These are phyloP conservation scores for Lophius piscatorius DNA, from an alignment of 2,113 vertebrate genomes.

Conservation along the genomic window DNA sequence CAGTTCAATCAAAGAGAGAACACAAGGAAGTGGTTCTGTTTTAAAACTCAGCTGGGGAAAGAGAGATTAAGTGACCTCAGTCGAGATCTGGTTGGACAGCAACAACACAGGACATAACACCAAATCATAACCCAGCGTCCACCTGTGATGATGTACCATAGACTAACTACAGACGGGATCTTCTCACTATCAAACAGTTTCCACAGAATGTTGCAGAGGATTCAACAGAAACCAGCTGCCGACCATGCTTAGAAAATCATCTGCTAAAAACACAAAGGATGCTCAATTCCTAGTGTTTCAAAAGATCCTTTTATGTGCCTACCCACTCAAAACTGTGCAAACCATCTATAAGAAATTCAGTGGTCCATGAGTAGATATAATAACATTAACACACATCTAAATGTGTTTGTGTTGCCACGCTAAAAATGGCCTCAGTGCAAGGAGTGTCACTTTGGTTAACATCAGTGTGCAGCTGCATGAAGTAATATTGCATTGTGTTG, in stretches of 20 bases:
- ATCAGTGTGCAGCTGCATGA: constrained; percentile 13
- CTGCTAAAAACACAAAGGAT: constrained; percentile 17
- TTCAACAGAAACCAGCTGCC: constrained; percentile 43
- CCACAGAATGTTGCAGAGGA: constrained; percentile 16
- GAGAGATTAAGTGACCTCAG: constrained; percentile 15
- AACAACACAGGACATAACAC: neutral
- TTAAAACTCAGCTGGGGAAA: constrained; percentile 18
- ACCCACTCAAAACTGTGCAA: neutral
- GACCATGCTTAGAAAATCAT: constrained; percentile 14
- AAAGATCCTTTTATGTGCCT: neutral
- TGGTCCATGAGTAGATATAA: neutral
- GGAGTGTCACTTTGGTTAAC: constrained; percentile 18
- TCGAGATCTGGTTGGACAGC: constrained; percentile 4
- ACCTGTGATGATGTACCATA: constrained; percentile 28
- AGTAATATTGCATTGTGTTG: constrained; percentile 8
- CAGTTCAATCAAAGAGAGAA: no score
- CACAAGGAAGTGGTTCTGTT: no score
- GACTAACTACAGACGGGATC: constrained; percentile 28
- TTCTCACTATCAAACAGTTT: constrained; percentile 27
- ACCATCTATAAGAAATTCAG: neutral
- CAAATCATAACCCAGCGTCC: constrained; percentile 28
- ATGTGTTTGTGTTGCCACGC: neutral
- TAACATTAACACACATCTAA: constrained; percentile 3
- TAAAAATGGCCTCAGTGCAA: constrained; percentile 29
- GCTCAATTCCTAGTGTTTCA: constrained; percentile 8